A percentile compares a stretch with the other conserved stretches of the same genome.
These are phyloP conservation scores for Gymnobelideus leadbeateri DNA, from an alignment of 2,113 vertebrate species.

Conservation along the genomic window DNA sequence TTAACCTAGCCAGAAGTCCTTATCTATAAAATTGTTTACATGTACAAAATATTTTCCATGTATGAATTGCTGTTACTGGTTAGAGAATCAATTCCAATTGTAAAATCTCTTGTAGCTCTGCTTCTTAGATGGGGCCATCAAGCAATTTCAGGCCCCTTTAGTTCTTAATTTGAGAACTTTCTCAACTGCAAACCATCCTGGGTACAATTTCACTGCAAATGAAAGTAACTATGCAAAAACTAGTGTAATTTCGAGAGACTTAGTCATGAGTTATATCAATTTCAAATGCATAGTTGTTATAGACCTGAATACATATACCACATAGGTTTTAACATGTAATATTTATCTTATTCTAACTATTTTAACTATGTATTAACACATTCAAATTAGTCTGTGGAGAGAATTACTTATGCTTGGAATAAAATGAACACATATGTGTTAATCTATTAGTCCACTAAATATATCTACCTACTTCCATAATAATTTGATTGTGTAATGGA, in stretches of 20 bases:
- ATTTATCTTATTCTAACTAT: slow-evolving; percentile 56
- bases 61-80: slow-evolving; percentile 34
- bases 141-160: slow-evolving; percentile 51
- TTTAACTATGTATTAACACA: slow-evolving; percentile 56
- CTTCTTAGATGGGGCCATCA: slow-evolving; percentile 18
- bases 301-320: slow-evolving; percentile 26
- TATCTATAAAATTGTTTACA: slow-evolving; percentile 48
- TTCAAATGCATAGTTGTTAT: slow-evolving; percentile 2
- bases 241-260: background rate
- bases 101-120: background rate
- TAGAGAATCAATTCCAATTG: slow-evolving; percentile 37
- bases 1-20: slow-evolving; percentile 26
- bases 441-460: slow-evolving; percentile 47
- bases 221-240: background rate
- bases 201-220: background rate
- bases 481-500: slow-evolving; percentile 13
- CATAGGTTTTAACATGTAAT: slow-evolving; percentile 24
- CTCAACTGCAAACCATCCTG: background rate
- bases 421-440: slow-evolving; percentile 37
- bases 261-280: background rate
- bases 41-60: background rate
- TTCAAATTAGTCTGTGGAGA: slow-evolving; percentile 51
- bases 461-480: background rate
- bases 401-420: slow-evolving; percentile 33
- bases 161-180: slow-evolving; percentile 45